Evolutionary conservation across 2,888 invertebrate genomes (phyloP).

Genomic region (Clostera curtula): DNA sequence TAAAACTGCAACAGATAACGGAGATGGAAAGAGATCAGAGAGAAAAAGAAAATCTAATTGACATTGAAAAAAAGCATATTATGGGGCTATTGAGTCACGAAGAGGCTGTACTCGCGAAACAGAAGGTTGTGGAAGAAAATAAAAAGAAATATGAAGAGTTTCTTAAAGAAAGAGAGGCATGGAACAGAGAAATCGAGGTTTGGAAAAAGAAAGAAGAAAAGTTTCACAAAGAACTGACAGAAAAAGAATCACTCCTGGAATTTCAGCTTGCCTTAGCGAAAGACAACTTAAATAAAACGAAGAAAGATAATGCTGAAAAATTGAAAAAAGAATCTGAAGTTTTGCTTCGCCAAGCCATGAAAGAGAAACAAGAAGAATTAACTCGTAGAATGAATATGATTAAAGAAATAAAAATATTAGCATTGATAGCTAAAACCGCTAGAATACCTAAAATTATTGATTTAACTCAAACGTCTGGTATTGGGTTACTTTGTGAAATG

Average conservation of each 20-base stretch:
- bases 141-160: conserved; percentile 67
- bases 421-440: conserved; percentile 65
- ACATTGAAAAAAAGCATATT: conserved; percentile 76
- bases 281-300: conserved; percentile 34
- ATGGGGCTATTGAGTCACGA: conserved; percentile 74
- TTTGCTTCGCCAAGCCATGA: conserved; percentile 46
- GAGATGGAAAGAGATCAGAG: conserved; percentile 57
- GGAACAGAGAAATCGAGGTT: conserved; percentile 65
- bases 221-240: conserved; percentile 60
- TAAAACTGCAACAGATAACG: conserved; percentile 54
- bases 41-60: conserved; percentile 62
- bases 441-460: conserved; percentile 72
- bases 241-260: conserved; percentile 49
- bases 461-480: conserved; percentile 72
- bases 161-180: conserved; percentile 59
- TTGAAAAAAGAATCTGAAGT: conserved; percentile 46
- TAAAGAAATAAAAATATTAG: conserved; percentile 67
- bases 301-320: conserved; percentile 43
- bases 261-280: conserved; percentile 44
- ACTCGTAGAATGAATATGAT: conserved; percentile 63
- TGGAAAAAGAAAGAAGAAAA: conserved; percentile 68
- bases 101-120: conserved; percentile 75
- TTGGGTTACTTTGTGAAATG: conserved; percentile 79
- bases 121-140: conserved; percentile 58
- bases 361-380: conserved; percentile 62